These are phyloP conservation scores for Itoplectis maculator DNA, from an alignment of 2,888 invertebrate genomes.

Conservation along the genomic window DNA sequence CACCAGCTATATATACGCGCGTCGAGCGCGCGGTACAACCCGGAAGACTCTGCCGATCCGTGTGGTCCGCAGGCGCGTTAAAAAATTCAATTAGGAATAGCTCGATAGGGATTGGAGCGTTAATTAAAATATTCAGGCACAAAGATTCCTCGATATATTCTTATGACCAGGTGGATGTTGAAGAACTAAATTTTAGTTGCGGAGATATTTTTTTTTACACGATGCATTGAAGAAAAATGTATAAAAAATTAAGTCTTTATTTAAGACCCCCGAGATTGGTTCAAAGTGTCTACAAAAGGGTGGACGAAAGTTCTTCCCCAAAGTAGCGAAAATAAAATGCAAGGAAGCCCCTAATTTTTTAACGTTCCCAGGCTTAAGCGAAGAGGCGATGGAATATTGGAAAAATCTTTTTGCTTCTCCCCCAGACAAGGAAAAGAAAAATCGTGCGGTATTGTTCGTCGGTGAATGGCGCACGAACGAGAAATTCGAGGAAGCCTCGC, in stretches of 20 bases:
- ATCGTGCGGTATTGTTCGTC: neutral
- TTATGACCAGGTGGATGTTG: neutral
- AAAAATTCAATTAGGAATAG: conserved; percentile 57
- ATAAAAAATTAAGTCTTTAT: no score
- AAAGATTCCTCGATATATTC: conserved; percentile 25
- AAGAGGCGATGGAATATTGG: neutral
- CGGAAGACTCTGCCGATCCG: conserved; percentile 31
- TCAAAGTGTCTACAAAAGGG: neutral
- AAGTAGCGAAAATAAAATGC: neutral
- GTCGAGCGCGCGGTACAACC: neutral
- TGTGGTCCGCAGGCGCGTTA: neutral
- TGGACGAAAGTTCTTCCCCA: neutral
- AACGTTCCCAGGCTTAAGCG: no score
- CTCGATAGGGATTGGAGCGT: conserved; percentile 22
- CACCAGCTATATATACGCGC: neutral
- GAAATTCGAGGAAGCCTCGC: conserved; percentile 15
- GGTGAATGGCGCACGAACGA: neutral
- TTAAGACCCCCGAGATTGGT: no score
- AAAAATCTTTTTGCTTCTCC: neutral
- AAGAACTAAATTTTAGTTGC: neutral
- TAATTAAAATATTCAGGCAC: conserved; percentile 56
- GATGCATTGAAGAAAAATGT: no score
- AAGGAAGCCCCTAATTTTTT: neutral
- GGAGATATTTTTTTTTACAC: no score
- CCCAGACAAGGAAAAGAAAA: neutral